A percentile compares a stretch with the other conserved stretches of the same genome.
phyloP scores from a whole-genome alignment of 2,888 invertebrate genomes.

The Bhutanitis thaidina region DNA sequence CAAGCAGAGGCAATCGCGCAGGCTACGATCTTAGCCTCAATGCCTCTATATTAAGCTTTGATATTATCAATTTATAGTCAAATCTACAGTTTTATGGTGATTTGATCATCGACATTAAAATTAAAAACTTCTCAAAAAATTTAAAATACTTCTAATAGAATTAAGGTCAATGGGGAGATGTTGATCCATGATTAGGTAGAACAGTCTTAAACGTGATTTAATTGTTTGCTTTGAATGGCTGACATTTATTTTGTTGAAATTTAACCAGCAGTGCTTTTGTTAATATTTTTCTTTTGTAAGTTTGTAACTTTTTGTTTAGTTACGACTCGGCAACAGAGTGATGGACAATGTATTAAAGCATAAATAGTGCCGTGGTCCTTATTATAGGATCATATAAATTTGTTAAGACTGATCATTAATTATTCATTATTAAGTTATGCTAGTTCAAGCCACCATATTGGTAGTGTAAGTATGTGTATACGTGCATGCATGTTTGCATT shows the following conservation, averaged over 20 bases:
- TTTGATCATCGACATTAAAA: slow-evolving; percentile 39
- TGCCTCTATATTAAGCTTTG: slow-evolving; percentile 26
- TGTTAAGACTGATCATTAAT: slow-evolving; percentile 78
- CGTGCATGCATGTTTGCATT: slow-evolving; percentile 47
- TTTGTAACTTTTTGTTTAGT: slow-evolving; percentile 57
- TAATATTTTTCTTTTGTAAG: slow-evolving; percentile 58
- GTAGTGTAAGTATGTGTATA: slow-evolving; percentile 47
- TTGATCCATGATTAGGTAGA: slow-evolving; percentile 14
- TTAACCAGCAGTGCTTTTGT: slow-evolving; percentile 71
- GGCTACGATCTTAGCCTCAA: slow-evolving; percentile 17
- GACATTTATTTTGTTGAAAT: slow-evolving; percentile 55
- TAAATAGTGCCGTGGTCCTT: slow-evolving; percentile 50
- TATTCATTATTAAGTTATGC: slow-evolving; percentile 75
- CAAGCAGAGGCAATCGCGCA: slow-evolving; percentile 9
- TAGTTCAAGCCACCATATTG: slow-evolving; percentile 67
- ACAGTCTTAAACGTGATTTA: slow-evolving; percentile 37
- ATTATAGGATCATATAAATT: slow-evolving; percentile 49
- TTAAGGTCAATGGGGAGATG: slow-evolving; percentile 6
- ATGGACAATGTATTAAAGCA: slow-evolving; percentile 45
- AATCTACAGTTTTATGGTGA: slow-evolving; percentile 46
- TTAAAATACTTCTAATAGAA: slow-evolving; percentile 10
- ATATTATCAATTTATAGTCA: slow-evolving; percentile 41
- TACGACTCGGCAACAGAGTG: slow-evolving; percentile 73
- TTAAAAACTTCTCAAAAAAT: slow-evolving; percentile 5
- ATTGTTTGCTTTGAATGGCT: slow-evolving; percentile 60